Conservation (phyloP, 2,113 vertebrate genomes). For the Galbula dea region DNA sequence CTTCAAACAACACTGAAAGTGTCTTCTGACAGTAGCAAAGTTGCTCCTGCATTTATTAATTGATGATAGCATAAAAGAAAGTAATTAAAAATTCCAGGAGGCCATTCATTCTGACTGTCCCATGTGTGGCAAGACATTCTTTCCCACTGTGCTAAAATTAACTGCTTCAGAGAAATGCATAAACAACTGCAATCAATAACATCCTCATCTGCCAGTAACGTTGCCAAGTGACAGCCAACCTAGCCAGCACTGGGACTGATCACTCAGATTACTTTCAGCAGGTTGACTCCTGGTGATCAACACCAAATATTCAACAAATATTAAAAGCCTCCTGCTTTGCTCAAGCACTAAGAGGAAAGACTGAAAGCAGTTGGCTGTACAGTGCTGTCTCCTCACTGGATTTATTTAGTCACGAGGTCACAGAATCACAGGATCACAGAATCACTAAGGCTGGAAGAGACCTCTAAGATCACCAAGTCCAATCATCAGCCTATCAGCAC, state of each 20-base stretch:
- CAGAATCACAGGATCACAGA: too few relatives aligned
- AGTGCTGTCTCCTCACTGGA: background rate
- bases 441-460: too few relatives aligned
- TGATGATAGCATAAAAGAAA: background rate
- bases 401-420: background rate
- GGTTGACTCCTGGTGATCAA: background rate
- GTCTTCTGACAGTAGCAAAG: background rate
- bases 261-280: background rate
- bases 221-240: background rate
- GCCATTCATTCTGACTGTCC: background rate
- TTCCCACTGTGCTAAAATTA: background rate
- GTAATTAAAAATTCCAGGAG: slow-evolving; percentile 9
- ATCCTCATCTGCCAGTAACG: background rate
- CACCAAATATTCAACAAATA: background rate
- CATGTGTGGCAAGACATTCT: background rate
- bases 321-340: background rate
- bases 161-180: background rate
- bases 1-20: background rate
- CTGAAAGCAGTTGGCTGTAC: background rate
- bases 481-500: too few relatives aligned
- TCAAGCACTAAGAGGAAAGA: background rate
- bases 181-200: background rate
- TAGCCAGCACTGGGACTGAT: background rate
- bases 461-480: too few relatives aligned
- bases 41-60: background rate